phyloP scores from a whole-genome alignment of 2,113 vertebrate species.

The Harpagus bidentatus region DNA sequence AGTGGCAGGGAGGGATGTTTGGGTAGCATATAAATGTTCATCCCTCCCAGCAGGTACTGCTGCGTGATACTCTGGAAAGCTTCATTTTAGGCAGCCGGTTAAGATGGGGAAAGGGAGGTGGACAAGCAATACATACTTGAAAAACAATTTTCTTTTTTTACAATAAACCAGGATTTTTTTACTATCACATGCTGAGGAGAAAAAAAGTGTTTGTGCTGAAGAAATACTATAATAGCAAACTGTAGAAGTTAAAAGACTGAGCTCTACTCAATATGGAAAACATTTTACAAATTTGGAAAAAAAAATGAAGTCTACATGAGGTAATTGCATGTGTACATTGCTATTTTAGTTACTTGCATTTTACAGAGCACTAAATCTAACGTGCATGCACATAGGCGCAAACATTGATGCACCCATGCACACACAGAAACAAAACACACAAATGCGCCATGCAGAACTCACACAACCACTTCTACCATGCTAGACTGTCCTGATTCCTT shows the following conservation, averaged over 20 bases:
- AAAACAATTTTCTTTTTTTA: neutral
- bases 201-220: neutral
- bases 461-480: neutral
- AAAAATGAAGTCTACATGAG: neutral
- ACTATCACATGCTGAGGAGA: neutral
- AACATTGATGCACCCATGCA: neutral
- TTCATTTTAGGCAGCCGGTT: neutral
- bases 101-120: neutral
- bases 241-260: neutral
- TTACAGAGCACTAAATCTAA: conserved; percentile 7
- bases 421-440: neutral
- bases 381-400: neutral
- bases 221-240: neutral
- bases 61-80: neutral
- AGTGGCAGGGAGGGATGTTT: neutral
- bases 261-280: neutral
- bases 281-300: neutral
- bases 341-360: neutral
- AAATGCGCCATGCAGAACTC: neutral
- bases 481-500: neutral
- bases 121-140: neutral
- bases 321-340: neutral
- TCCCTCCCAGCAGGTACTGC: neutral
- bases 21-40: neutral
- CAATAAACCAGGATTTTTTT: neutral